Conservation (phyloP, 2,797 vertebrate genomes). For the Otolemur crassicaudatus region DNA sequence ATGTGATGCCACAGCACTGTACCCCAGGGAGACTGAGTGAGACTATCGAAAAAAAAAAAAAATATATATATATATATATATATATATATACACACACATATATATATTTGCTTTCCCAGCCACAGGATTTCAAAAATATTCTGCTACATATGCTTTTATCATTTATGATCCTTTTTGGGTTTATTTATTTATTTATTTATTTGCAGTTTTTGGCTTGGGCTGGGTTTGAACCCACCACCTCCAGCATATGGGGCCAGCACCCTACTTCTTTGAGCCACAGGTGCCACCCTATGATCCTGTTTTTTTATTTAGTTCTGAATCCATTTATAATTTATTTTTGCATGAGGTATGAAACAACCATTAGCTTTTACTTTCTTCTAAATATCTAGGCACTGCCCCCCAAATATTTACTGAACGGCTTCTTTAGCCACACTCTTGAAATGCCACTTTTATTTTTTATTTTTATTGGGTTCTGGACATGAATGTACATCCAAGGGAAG, state of each 20-base stretch:
- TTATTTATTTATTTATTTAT: too few relatives aligned
- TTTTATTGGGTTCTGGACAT: background rate
- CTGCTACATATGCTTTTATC: background rate
- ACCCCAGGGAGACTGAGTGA: too few relatives aligned
- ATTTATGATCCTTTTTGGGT: background rate
- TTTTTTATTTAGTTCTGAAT: background rate
- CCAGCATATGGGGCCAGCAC: too few relatives aligned
- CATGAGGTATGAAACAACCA: background rate
- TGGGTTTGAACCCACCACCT: too few relatives aligned
- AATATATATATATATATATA: too few relatives aligned
- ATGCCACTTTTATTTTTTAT: accelerated
- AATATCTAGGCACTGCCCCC: background rate
- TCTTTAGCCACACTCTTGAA: background rate
- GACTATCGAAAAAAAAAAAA: too few relatives aligned
- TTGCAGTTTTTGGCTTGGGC: too few relatives aligned
- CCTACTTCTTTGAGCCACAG: too few relatives aligned
- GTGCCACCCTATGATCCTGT: background rate
- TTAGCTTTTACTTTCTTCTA: background rate
- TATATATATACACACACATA: too few relatives aligned
- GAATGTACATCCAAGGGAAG: background rate
- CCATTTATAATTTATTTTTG: background rate
- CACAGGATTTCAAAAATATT: background rate
- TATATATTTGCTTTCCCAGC: background rate
- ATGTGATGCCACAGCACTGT: too few relatives aligned
- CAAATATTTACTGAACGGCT: background rate